Conservation (phyloP, 2,113 vertebrate species). For the Craseonycteris thonglongyai region DNA sequence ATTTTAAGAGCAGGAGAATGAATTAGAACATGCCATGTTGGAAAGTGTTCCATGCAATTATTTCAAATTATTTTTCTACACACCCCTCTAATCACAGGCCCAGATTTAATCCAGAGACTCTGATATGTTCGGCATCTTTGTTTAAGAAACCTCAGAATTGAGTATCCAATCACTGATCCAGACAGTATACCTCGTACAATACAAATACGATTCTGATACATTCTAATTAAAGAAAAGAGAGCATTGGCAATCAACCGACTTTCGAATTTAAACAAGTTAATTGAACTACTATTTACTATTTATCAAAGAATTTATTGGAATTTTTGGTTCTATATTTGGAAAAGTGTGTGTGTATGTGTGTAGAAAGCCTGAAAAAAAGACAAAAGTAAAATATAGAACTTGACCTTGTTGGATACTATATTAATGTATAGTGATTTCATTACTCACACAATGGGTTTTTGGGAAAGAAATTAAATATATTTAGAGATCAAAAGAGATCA, state of each 20-base stretch:
- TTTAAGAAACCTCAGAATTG: neutral
- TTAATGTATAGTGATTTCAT: neutral
- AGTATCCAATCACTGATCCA: conserved; percentile 60
- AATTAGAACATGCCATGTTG: neutral
- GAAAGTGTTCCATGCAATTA: neutral
- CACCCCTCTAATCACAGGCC: neutral
- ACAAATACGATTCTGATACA: neutral
- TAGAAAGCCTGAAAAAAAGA: neutral
- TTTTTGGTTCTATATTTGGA: neutral
- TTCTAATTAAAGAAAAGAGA: neutral
- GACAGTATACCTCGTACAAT: conserved; percentile 52
- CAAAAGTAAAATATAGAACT: neutral
- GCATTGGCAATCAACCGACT: conserved; percentile 63
- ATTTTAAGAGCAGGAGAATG: neutral
- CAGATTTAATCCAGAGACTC: conserved; percentile 61
- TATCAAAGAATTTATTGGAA: neutral
- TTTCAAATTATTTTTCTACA: conserved; percentile 8
- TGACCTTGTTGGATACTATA: neutral
- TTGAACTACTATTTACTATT: neutral
- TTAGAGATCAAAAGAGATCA: neutral
- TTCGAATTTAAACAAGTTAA: neutral
- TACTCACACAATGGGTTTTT: neutral
- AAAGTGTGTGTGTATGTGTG: neutral
- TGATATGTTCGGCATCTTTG: neutral
- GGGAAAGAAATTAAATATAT: neutral